Base-by-base conservation (phyloP, 1,140 invertebrate genomes). In the Bombus polaris region DNA sequence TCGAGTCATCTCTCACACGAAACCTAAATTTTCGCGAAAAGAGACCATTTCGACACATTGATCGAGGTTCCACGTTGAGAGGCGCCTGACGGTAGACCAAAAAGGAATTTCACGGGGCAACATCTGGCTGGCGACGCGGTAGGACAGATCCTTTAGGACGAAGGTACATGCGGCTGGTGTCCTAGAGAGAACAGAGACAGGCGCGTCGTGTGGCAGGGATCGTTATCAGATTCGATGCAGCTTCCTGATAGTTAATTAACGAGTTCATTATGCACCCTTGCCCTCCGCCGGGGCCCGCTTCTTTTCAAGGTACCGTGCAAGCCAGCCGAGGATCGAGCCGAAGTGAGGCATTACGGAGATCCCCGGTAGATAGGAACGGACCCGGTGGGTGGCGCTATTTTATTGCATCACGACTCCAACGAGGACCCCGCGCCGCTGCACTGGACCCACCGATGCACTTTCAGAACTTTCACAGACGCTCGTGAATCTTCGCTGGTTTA, bases 241-340 rank as follows among this genome's bases (percentile, higher is more conserved):
- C 93, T 93, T 94, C 92, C 93, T 93, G 94, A 95, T 95, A 95
- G 94, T 95, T 95, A 95, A 95, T 95, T 95, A 95, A 95, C 94
- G 94, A 95, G 95, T 95, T 95, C 95, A 95, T 95, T 95, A 95
- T 95, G 94, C 95, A 95, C 93, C 93, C 93, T 93, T 91, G 90
- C 90, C 91, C 91, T 92, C 90, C 90, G 88, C 89, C 89, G 87
- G 85, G 87, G 88, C 87, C 77, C 83, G 66, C 86, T 81, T 76
- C 78, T 86, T 88, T 90, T 90, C 88, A 88, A 79, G 75, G 80
- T 87, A 75, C 86, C 71, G 79, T 89, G 83, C 76, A 75, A 78
- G 86, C 87, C 84, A 53, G 86, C 87, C 75, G 47, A 70, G 86
- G 85, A 91, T 84, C 89, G 87, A 75, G 87, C 87, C 89, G 91